phyloP scores from a whole-genome alignment of 2,113 vertebrate species.

The Callionymus lyra region DNA sequence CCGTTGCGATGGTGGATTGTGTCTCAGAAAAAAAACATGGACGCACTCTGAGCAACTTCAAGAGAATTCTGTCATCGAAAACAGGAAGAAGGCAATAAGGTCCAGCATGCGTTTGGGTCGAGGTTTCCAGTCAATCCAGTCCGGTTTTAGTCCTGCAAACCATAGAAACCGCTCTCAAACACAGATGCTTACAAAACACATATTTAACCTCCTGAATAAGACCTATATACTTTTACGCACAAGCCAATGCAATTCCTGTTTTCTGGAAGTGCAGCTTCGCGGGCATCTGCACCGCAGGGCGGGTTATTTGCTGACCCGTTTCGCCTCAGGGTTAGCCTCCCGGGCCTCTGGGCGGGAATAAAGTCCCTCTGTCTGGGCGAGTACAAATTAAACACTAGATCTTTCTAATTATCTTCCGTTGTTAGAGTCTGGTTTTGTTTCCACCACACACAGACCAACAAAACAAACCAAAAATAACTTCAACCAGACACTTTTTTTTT shows the following conservation, averaged over 20 bases:
- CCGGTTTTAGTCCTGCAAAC: conserved; percentile 40
- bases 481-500: too few relatives aligned
- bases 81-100: conserved; percentile 26
- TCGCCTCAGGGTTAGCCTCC: conserved; percentile 29
- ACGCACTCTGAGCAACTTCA: too few relatives aligned
- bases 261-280: conserved; percentile 26
- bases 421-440: too few relatives aligned
- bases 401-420: too few relatives aligned
- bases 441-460: too few relatives aligned
- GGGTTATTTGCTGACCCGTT: conserved; percentile 51
- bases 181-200: conserved; percentile 24
- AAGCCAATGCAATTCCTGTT: conserved; percentile 26
- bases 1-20: too few relatives aligned
- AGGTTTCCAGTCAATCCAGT: conserved; percentile 22
- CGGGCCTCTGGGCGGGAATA: conserved; percentile 13
- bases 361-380: not conserved
- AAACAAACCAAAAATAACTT: too few relatives aligned
- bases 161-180: conserved; percentile 41
- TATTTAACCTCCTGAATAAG: conserved; percentile 38
- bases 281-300: conserved; percentile 42
- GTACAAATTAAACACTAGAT: too few relatives aligned
- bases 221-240: conserved; percentile 33
- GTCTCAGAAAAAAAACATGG: too few relatives aligned
- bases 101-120: conserved; percentile 42
- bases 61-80: too few relatives aligned